Evolutionary conservation across 2,888 invertebrate genomes (phyloP).

Genomic region (Sarcophaga subvicina): DNA sequence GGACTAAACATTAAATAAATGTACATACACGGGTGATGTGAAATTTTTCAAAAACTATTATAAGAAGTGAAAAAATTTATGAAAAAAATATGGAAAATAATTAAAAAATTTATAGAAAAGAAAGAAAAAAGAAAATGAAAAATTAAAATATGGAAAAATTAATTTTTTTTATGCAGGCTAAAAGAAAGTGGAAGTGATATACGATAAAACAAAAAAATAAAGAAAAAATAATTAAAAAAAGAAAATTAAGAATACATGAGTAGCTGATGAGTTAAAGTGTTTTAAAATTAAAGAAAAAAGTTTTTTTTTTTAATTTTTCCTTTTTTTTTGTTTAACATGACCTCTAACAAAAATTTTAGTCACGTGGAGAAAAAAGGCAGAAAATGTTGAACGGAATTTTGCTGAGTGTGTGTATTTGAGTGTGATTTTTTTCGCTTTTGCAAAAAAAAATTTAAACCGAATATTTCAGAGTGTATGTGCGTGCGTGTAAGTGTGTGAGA

Average conservation of each 20-base stretch:
- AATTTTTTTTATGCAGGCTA: no score
- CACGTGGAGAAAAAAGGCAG: constrained; percentile 58
- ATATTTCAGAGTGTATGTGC: background rate
- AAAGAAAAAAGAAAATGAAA: constrained; percentile 4
- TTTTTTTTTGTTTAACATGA: constrained; percentile 47
- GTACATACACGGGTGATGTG: constrained; percentile 66
- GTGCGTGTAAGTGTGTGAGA: constrained; percentile 34
- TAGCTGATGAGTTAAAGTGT: background rate
- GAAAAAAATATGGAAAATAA: constrained; percentile 32
- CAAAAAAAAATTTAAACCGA: constrained; percentile 54
- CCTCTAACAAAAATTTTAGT: constrained; percentile 61
- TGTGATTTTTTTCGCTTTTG: constrained; percentile 33
- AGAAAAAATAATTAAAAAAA: no score
- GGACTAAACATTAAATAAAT: constrained; percentile 65
- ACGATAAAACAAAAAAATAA: no score
- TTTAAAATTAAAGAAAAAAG: background rate
- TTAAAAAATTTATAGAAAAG: constrained; percentile 1
- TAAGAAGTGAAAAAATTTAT: background rate
- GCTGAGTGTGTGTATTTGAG: constrained; percentile 50
- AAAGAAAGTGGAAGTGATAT: no score
- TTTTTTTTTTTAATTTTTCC: constrained; percentile 9
- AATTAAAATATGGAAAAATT: background rate
- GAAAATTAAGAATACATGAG: no score
- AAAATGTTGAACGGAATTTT: constrained; percentile 55
- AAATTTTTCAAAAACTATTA: background rate